A percentile compares a stretch with the other conserved stretches of the same genome.
Conservation (phyloP, 2,888 invertebrate genomes). For the Cantharis rufa region DNA sequence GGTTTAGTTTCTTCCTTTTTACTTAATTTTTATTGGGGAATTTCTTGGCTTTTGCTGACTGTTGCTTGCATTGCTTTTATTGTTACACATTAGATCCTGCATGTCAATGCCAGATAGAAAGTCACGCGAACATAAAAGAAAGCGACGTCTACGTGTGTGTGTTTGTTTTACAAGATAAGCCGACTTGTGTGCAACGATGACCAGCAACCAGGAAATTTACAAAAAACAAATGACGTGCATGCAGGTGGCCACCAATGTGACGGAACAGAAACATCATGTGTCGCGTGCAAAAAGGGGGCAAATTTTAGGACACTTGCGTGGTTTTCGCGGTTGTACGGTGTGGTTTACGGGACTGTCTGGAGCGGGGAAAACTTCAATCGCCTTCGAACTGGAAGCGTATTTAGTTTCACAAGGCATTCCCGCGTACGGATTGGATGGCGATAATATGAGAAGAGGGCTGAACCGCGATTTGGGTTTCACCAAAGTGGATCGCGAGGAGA, state of each 20-base stretch:
- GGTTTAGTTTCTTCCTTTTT: conserved; percentile 18
- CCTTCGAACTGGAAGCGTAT: conserved; percentile 95
- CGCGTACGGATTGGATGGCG: conserved; percentile 97
- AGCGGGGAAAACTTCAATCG: conserved; percentile 97
- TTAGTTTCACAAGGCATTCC: conserved; percentile 86
- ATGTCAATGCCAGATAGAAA: conserved; percentile 39
- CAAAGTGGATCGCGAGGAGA: conserved; percentile 93
- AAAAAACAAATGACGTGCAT: conserved; percentile 59
- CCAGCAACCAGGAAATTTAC: conserved; percentile 46
- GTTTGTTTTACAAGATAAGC: neutral
- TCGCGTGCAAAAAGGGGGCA: conserved; percentile 90
- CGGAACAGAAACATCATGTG: conserved; percentile 94
- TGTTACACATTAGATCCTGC: conserved; percentile 42
- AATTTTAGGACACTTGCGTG: conserved; percentile 83
- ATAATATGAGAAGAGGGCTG: conserved; percentile 94
- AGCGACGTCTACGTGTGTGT: neutral
- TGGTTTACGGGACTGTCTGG: conserved; percentile 93
- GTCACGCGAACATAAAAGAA: neutral
- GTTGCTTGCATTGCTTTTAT: conserved; percentile 34
- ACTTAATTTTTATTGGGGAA: conserved; percentile 28
- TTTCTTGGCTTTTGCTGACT: conserved; percentile 29
- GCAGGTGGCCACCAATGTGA: conserved; percentile 91
- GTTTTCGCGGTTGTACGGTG: conserved; percentile 93
- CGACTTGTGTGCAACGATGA: conserved; percentile 30
- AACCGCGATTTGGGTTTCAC: conserved; percentile 95